Base-by-base conservation (phyloP, 1,140 invertebrate genomes). In the Neotoxoptera formosana region DNA sequence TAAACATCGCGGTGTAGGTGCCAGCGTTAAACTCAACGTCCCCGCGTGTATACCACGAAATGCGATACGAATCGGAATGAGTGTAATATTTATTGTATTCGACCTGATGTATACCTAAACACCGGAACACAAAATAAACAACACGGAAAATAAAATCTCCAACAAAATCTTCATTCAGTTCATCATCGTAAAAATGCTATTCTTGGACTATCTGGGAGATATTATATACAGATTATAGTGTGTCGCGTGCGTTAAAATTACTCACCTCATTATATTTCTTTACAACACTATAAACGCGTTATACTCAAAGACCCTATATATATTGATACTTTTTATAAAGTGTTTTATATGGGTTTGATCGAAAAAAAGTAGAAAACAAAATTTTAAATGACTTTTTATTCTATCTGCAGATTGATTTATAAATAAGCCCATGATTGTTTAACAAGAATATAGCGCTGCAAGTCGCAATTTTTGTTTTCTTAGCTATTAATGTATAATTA, bases 161-260 rank as follows among this genome's bases (percentile, higher is more conserved):
- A n/a, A 67, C 4, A 76, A n/a, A 17, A 76, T 76, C 30, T 76
- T 17, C n/a, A n/a, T 34, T 76, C 30, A n/a, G 14, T 76, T 17
- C 6, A 7, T 2, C 7, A n/a, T n/a, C 60, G 60, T 67, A 67
- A 30, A 67, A n/a, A 30, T n/a, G 14, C 2, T 6, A 17, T 76
- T 76, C 30, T 76, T 30, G 14, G 60, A 14, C 30, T n/a, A 76
- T n/a, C 4, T 1, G 30, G 4, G 60, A n/a, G 11, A 67, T 76
- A n/a, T 17, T n/a, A 76, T n/a, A 76, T 76, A 76, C 60, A 76
- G 30, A 76, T 76, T 76, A n/a, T n/a, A 76, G 6, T 34, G 14
- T 76, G n/a, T 76, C 30, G 60, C 60, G 30, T 76, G 60, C 60
- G 60, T 76, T 76, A n/a, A 76, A 76, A 76, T 76, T 76, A 76